Evolutionary conservation across 2,888 invertebrate genomes (phyloP), one percentile per base, ranked within the genome.

Genomic region (Masnerella sp.): DNA sequence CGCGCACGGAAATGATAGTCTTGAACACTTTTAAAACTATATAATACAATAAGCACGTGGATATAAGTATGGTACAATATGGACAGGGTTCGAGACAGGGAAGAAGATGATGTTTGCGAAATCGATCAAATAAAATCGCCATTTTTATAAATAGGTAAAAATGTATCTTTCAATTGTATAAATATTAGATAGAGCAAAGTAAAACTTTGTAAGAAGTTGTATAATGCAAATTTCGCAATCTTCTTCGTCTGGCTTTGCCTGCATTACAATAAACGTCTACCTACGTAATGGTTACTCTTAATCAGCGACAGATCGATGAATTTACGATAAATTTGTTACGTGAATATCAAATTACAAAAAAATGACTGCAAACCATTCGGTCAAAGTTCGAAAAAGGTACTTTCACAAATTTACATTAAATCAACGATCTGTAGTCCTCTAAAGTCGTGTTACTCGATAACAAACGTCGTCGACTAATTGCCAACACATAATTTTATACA

Each of bases 11-110:
- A 80, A 73, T 70, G 45, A 74, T 72, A 74, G 59, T 74, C 77
- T 75, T 78, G 82, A 81, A 83, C 79, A 82, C 78, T 82, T 82
- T 82, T 80, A 81, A 80, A 81, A 84, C 80, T 83, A 84, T 84
- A 83, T 83, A 82, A 82, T 85, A 85, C 83, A 85, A 81, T 84
- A 85, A 86, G 85, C 85, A 85, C 83, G 82, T 82, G 80, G 78
- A 82, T 83, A 84, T 83, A 80, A 79, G 81, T 84, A 83, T 83
- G 80, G 82, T 84, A 85, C 82, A 85, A 80, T 84, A 82, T 80
- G 83, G 22, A 82, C 80, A 80, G 79, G 64, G 65, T 32, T 17
- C 32, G 62, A 70, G 62, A 40, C 74, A 70, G 70, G 51, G 38
- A 67, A 54, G 54, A 61, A 64, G 58, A 69, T 54, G 56, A 30